Conservation (phyloP, 2,888 invertebrate genomes). For the Leptopilina drosophilae region DNA sequence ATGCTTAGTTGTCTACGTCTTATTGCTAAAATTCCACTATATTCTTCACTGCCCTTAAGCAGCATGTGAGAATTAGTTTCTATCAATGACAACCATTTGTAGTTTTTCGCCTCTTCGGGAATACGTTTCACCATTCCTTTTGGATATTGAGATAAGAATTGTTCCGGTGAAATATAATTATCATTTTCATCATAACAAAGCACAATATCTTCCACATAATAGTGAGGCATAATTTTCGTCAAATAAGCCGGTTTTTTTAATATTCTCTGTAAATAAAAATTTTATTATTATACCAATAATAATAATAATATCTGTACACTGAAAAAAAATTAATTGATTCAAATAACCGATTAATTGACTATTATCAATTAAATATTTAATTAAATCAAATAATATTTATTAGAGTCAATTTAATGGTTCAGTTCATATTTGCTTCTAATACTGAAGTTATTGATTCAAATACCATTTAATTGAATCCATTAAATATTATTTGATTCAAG, state of each 20-base stretch:
- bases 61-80: conserved; percentile 70
- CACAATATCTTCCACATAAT: conserved; percentile 82
- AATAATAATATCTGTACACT: no score
- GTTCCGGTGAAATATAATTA: conserved; percentile 60
- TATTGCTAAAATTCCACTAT: conserved; percentile 79
- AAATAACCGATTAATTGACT: no score
- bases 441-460: no score
- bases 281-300: no score
- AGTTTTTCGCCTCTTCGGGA: conserved; percentile 55
- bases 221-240: conserved; percentile 84
- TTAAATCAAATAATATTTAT: no score
- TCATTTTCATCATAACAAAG: conserved; percentile 80
- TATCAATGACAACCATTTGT: conserved; percentile 80
- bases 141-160: conserved; percentile 6
- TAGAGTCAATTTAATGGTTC: no score
- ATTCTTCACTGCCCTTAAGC: conserved; percentile 43
- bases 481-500: no score
- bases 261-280: conserved; percentile 56
- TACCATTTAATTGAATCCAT: no score
- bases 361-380: no score
- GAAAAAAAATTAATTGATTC: no score
- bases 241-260: conserved; percentile 78
- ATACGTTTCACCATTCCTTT: conserved; percentile 61
- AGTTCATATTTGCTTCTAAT: no score
- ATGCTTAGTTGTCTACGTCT: conserved; percentile 82